Evolutionary conservation across 2,797 vertebrate species (phyloP).

Genomic region (Trichosurus vulpecula): DNA sequence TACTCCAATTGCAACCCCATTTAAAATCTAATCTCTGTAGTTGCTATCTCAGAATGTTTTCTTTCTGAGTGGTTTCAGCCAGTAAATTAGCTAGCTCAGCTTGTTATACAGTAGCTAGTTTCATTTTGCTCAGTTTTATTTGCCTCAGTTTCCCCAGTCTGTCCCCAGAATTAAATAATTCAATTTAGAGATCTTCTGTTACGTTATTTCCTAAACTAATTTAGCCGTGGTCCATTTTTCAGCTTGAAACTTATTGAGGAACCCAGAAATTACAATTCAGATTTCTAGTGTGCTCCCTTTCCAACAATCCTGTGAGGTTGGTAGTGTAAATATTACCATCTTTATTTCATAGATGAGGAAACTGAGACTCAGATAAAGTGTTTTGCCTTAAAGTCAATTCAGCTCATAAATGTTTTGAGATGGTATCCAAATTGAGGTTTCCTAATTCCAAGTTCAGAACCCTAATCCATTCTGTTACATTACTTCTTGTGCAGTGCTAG

Average conservation of each 20-base stretch:
- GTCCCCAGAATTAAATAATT: not conserved
- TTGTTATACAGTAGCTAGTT: not conserved
- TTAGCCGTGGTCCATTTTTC: not conserved
- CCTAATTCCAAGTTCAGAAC: not conserved
- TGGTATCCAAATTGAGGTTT: not conserved
- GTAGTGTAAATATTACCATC: not conserved
- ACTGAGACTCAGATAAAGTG: not conserved
- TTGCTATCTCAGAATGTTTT: not conserved
- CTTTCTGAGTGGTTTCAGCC: not conserved
- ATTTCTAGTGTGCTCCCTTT: not conserved
- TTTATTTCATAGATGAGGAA: not conserved
- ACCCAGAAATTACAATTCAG: not conserved
- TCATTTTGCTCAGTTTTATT: not conserved
- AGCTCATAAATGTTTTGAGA: not conserved
- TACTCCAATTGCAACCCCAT: not conserved
- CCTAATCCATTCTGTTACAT: not conserved
- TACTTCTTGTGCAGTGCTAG: not conserved
- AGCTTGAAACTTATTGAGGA: not conserved
- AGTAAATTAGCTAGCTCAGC: not conserved
- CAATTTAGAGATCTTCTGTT: not conserved
- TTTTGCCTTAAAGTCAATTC: not conserved
- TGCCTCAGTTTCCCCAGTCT: not conserved
- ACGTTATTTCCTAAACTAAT: not conserved
- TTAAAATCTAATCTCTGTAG: not conserved
- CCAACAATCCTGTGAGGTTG: not conserved